phyloP scores from a whole-genome alignment of 2,888 invertebrate species.

The Hermaeophaga mercurialis region DNA sequence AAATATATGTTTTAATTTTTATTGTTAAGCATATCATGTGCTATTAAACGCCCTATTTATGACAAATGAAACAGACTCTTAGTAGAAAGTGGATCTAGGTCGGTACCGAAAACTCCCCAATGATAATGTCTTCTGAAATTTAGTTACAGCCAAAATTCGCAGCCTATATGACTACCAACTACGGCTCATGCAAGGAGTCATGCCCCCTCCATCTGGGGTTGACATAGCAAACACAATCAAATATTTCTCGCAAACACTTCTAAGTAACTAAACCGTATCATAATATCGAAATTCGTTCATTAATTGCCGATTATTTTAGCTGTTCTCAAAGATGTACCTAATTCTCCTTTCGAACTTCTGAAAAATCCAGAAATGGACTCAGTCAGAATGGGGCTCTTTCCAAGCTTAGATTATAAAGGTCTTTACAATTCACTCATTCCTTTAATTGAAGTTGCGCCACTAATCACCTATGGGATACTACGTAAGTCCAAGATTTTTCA shows the following conservation, averaged over 20 bases:
- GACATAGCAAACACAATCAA: slow-evolving; percentile 98
- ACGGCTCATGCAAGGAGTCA: slow-evolving; percentile 86
- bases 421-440: slow-evolving; percentile 90
- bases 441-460: slow-evolving; percentile 91
- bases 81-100: slow-evolving; percentile 28
- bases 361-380: slow-evolving; percentile 85
- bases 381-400: slow-evolving; percentile 88
- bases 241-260: slow-evolving; percentile 95
- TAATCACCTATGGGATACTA: slow-evolving; percentile 86
- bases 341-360: slow-evolving; percentile 89
- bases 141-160: slow-evolving; percentile 97
- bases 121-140: slow-evolving; percentile 25
- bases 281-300: too few relatives aligned
- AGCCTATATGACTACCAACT: slow-evolving; percentile 96
- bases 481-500: slow-evolving; percentile 63
- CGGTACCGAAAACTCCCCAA: slow-evolving; percentile 23
- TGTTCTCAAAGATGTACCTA: slow-evolving; percentile 95
- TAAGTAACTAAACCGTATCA: slow-evolving; percentile 75
- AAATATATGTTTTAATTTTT: too few relatives aligned
- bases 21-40: too few relatives aligned
- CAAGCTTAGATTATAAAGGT: slow-evolving; percentile 95
- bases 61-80: background rate
- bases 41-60: slow-evolving; percentile 10
- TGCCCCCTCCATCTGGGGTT: slow-evolving; percentile 90
- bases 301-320: slow-evolving; percentile 63